Conservation (phyloP, 2,888 invertebrate species). For the Amiota communis region DNA sequence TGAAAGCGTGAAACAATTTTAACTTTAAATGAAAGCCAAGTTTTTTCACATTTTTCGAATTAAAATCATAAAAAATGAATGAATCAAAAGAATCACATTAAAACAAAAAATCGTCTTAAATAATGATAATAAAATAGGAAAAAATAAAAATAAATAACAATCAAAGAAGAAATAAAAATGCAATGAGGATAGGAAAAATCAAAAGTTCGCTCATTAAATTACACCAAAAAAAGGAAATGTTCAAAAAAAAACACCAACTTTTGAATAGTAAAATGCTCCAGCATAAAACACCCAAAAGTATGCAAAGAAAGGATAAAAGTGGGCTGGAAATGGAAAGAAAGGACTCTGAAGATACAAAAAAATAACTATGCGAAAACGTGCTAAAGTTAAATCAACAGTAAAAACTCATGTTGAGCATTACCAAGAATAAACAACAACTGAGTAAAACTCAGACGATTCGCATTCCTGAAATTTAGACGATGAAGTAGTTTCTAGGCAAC, state of each 20-base stretch:
- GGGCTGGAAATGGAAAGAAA: not conserved
- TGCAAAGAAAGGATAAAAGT: slow-evolving; percentile 2
- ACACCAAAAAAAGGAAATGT: not conserved
- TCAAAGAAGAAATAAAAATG: not conserved
- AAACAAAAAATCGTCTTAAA: not conserved
- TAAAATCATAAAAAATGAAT: not conserved
- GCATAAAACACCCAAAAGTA: slow-evolving; percentile 8
- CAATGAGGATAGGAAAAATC: not conserved
- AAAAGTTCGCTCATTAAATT: slow-evolving; percentile 20
- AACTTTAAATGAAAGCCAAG: too few species aligned
- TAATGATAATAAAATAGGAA: too few species aligned
- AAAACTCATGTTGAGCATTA: slow-evolving; percentile 23
- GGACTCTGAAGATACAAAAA: slow-evolving; percentile 1
- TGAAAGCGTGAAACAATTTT: not conserved
- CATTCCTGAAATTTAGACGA: too few species aligned
- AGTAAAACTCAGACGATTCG: too few species aligned
- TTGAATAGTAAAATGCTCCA: slow-evolving; percentile 25
- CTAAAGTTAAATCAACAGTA: slow-evolving; percentile 30
- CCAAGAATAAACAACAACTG: slow-evolving; percentile 23
- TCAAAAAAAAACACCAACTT: not conserved
- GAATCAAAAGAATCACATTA: too few species aligned
- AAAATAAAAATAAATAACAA: not conserved
- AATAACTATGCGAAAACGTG: slow-evolving; percentile 27
- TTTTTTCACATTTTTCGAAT: not conserved
- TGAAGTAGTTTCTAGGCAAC: not conserved